phyloP scores from a whole-genome alignment of 1,140 invertebrate genomes.

The Dryas iulia region DNA sequence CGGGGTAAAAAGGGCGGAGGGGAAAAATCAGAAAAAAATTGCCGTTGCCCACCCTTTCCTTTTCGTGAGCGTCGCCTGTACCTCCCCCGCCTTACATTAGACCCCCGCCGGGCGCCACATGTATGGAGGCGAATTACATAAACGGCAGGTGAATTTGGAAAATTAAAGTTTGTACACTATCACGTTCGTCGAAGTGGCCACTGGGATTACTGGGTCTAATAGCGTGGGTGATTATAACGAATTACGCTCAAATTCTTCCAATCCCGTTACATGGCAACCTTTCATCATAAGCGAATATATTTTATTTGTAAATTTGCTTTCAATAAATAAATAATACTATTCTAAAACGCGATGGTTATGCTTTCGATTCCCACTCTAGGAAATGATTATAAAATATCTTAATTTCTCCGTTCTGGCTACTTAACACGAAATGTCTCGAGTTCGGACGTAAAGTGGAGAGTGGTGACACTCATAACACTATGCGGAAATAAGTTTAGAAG shows the following conservation, averaged over 20 bases:
- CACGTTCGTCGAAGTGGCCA: constrained; percentile 38
- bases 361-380: too few relatives aligned
- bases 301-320: too few relatives aligned
- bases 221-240: constrained; percentile 15
- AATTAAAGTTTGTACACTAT: constrained; percentile 70
- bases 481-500: too few relatives aligned
- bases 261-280: background rate
- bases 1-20: constrained; percentile 71
- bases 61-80: constrained; percentile 72
- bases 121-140: constrained; percentile 72
- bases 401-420: too few relatives aligned
- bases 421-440: too few relatives aligned
- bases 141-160: constrained; percentile 77
- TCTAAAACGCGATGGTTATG: too few relatives aligned
- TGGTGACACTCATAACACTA: too few relatives aligned
- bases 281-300: background rate
- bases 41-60: constrained; percentile 73
- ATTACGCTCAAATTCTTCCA: background rate
- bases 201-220: constrained; percentile 38
- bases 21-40: constrained; percentile 78
- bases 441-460: too few relatives aligned
- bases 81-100: constrained; percentile 61
- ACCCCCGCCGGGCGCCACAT: constrained; percentile 61
- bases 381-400: too few relatives aligned
- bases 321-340: too few relatives aligned